A percentile compares a stretch with the other conserved stretches of the same genome.
Conservation (phyloP, 30 jellyfish, hydroid and myxozoan genomes). For the Pelagia noctiluca region DNA sequence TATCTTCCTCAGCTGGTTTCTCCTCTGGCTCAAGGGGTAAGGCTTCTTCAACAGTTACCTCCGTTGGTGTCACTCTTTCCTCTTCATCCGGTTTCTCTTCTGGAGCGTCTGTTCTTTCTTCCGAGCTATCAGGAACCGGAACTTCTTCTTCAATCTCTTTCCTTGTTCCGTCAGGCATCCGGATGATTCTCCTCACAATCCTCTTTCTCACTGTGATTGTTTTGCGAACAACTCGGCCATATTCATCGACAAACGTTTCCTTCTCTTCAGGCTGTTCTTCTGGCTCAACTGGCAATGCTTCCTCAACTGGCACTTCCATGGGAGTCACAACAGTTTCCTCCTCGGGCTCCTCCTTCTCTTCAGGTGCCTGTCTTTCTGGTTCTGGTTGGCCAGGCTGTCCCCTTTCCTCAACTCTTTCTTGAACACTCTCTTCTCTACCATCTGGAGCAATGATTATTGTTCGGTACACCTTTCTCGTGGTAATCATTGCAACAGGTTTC, state of each 20-base stretch:
- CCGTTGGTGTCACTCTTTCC: conserved; percentile 30
- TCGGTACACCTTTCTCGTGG: conserved; percentile 35
- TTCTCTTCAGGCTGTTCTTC: neutral
- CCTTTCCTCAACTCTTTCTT: conserved; percentile 52
- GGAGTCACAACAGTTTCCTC: conserved; percentile 17
- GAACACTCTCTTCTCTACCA: conserved; percentile 51
- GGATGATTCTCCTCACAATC: conserved; percentile 61
- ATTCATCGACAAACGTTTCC: conserved; percentile 11
- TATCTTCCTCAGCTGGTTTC: neutral
- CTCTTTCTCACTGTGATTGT: conserved; percentile 66
- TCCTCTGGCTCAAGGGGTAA: conserved; percentile 12
- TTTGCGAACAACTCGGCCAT: conserved; percentile 50
- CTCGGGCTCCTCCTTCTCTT: neutral
- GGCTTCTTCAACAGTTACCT: conserved; percentile 16
- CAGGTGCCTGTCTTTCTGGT: neutral
- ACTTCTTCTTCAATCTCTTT: conserved; percentile 76
- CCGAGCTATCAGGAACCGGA: neutral
- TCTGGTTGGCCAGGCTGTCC: conserved; percentile 8
- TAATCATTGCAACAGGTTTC: conserved; percentile 14
- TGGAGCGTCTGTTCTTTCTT: neutral
- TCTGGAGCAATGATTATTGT: conserved; percentile 53
- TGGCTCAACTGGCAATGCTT: conserved; percentile 4
- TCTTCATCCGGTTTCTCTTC: neutral
- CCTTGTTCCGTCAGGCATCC: conserved; percentile 74
- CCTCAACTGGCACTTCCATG: neutral